These are phyloP conservation scores for Archips xylosteana DNA, from an alignment of 2,888 invertebrate species.

Conservation along the genomic window DNA sequence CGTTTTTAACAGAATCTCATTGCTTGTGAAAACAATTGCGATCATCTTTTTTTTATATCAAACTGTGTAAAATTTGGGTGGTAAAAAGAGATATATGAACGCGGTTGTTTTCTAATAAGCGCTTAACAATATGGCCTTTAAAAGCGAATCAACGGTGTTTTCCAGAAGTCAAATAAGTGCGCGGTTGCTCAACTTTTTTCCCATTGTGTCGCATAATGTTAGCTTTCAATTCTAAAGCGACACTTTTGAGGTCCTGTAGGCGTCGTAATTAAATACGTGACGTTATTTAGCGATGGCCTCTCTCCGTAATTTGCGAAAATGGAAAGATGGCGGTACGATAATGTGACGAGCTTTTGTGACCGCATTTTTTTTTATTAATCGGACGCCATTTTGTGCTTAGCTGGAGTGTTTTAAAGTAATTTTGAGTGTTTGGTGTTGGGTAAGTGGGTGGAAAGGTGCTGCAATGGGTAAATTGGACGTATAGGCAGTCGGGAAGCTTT, in stretches of 20 bases:
- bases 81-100: too few relatives aligned
- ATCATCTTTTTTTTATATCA: too few relatives aligned
- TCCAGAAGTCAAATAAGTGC: conserved; percentile 9
- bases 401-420: conserved; percentile 40
- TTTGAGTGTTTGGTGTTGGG: conserved; percentile 23
- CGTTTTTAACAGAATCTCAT: too few relatives aligned
- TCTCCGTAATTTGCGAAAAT: conserved; percentile 71
- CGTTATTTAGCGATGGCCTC: conserved; percentile 71
- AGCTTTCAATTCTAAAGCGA: conserved; percentile 72
- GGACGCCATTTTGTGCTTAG: conserved; percentile 40
- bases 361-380: conserved; percentile 58
- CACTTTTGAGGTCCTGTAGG: conserved; percentile 69
- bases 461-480: conserved; percentile 10
- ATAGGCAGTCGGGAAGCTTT: background rate
- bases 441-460: conserved; percentile 25
- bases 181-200: conserved; percentile 36
- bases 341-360: conserved; percentile 57
- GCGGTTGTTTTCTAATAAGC: too few relatives aligned
- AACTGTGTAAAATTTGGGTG: too few relatives aligned
- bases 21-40: too few relatives aligned
- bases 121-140: too few relatives aligned
- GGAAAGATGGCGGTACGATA: conserved; percentile 69
- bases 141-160: too few relatives aligned
- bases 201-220: conserved; percentile 59
- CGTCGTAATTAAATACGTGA: conserved; percentile 82